Conservation (phyloP, 2,113 vertebrate species). For the Numida meleagris region DNA sequence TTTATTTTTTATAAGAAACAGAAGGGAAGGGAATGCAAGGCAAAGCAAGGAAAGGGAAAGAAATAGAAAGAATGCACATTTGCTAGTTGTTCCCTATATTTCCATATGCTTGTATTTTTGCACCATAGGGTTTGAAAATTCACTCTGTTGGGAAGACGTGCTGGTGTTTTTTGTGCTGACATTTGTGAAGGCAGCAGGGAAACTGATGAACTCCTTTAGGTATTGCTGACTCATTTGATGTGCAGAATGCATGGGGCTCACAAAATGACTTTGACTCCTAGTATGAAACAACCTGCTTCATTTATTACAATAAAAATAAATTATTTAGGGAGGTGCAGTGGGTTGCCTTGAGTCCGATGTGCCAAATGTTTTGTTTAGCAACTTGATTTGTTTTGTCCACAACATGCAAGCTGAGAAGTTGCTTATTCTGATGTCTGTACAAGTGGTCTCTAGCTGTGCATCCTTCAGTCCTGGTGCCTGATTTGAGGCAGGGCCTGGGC, state of each 20-base stretch:
- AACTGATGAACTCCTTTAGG: neutral
- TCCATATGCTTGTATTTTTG: neutral
- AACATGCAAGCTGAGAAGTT: neutral
- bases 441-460: accelerated
- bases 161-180: neutral
- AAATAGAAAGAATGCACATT: neutral
- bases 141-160: neutral
- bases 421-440: neutral
- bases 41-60: neutral
- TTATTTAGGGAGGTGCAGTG: neutral
- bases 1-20: neutral
- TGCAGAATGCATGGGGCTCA: neutral
- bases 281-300: neutral
- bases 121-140: neutral
- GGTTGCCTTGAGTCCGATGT: neutral
- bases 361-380: neutral
- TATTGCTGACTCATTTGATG: neutral
- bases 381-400: accelerated
- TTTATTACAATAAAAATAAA: neutral
- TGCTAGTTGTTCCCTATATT: neutral
- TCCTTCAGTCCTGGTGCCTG: neutral
- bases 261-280: neutral
- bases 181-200: neutral
- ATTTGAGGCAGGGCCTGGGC: neutral
- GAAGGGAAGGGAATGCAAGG: neutral